Conservation (phyloP, 2,113 vertebrate species). For the Tyrannus savana region DNA sequence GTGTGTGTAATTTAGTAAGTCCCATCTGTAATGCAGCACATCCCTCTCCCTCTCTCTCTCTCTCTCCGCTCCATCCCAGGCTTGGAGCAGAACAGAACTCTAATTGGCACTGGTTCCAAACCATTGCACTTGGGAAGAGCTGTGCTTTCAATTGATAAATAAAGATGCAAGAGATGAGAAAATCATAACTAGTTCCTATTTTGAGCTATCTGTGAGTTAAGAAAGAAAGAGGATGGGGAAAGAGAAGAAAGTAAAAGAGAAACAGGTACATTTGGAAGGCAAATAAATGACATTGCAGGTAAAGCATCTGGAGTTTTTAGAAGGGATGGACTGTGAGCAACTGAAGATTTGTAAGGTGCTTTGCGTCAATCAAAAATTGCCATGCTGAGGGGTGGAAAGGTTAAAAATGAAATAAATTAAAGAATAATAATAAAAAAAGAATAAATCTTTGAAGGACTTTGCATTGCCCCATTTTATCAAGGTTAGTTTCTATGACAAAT, state of each 20-base stretch:
- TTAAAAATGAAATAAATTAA: background rate
- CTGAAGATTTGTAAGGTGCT: background rate
- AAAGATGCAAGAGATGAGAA: conserved; percentile 37
- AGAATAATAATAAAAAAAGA: background rate
- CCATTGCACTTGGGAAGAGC: conserved; percentile 26
- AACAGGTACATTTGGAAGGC: background rate
- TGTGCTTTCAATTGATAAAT: conserved; percentile 20
- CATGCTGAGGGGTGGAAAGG: background rate
- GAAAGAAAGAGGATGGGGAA: background rate
- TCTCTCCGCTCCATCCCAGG: background rate
- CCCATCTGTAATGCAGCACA: conserved; percentile 28
- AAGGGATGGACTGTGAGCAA: background rate
- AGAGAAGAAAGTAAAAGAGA: background rate
- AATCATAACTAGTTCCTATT: conserved; percentile 36
- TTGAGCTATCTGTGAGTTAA: background rate
- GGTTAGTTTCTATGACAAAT: background rate
- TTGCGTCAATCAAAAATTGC: background rate
- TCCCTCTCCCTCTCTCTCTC: background rate
- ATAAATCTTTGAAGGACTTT: background rate
- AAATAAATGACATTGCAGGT: background rate
- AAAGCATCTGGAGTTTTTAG: background rate
- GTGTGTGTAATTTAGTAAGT: background rate
- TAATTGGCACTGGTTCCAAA: conserved; percentile 58
- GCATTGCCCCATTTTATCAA: background rate
- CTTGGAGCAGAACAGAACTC: background rate